Conservation (phyloP, 2,888 invertebrate genomes). For the Himalopsyche tibetana region DNA sequence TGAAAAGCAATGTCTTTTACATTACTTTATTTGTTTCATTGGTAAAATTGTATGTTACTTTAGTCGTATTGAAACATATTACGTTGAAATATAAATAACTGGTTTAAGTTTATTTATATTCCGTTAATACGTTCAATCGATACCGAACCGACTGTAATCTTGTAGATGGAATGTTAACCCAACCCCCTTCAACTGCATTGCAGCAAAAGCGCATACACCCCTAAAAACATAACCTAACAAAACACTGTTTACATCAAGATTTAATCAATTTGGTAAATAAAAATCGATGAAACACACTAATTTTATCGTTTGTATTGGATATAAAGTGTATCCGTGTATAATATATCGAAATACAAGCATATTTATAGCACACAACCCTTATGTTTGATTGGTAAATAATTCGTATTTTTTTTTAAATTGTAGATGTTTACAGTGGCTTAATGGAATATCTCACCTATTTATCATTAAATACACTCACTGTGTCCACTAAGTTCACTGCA, state of each 20-base stretch:
- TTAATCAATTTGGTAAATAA: neutral
- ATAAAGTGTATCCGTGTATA: neutral
- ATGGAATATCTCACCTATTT: neutral
- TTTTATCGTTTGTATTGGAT: neutral
- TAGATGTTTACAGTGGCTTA: neutral
- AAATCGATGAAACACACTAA: neutral
- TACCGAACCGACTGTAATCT: neutral
- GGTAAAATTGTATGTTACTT: too few species aligned
- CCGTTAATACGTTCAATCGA: neutral
- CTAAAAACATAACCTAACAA: conserved; percentile 13
- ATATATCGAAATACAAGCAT: neutral
- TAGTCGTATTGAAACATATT: neutral
- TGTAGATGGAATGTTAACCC: conserved; percentile 24
- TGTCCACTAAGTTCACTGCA: neutral
- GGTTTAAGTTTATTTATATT: neutral
- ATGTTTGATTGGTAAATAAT: neutral
- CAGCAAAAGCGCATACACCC: conserved; percentile 45
- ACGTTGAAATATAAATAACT: neutral
- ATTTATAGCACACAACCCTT: conserved; percentile 1
- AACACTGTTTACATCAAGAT: conserved; percentile 29
- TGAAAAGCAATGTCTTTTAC: too few species aligned
- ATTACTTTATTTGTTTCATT: too few species aligned
- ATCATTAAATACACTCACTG: neutral
- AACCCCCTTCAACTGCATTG: conserved; percentile 44
- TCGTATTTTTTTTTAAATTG: neutral